These are phyloP conservation scores for Crocuta crocuta DNA, from an alignment of 2,113 vertebrate genomes.

Conservation along the genomic window DNA sequence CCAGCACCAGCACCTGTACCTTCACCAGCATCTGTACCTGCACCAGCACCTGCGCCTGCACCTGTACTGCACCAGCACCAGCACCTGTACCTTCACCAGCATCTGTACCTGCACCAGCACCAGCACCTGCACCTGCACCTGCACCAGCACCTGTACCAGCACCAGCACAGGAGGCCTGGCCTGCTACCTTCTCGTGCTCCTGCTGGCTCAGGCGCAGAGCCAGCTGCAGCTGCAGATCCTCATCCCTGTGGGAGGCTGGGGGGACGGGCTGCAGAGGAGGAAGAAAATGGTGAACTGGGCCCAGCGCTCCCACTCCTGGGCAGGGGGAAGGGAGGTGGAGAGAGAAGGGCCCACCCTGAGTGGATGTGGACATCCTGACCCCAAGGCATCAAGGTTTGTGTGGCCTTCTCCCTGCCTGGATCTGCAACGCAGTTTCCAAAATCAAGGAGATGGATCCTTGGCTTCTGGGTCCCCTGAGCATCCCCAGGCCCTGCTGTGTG, in stretches of 20 bases:
- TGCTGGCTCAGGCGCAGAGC: slow-evolving; percentile 95
- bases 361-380: background rate
- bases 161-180: slow-evolving; percentile 25
- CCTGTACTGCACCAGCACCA: background rate
- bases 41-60: background rate
- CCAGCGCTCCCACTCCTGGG: background rate
- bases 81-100: background rate
- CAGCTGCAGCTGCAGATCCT: slow-evolving; percentile 96
- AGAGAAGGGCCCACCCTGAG: background rate
- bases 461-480: background rate
- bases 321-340: background rate
- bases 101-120: background rate
- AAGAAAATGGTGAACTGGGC: slow-evolving; percentile 81
- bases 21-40: no score
- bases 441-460: background rate
- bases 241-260: slow-evolving; percentile 92
- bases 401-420: background rate
- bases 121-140: background rate
- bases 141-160: background rate
- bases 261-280: slow-evolving; percentile 87
- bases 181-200: slow-evolving; percentile 94
- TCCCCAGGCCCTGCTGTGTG: background rate
- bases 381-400: background rate
- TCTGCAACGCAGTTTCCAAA: background rate
- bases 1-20: no score